Evolutionary conservation across 2,113 vertebrate genomes (phyloP).

Genomic region (Chaetodon trifascialis): DNA sequence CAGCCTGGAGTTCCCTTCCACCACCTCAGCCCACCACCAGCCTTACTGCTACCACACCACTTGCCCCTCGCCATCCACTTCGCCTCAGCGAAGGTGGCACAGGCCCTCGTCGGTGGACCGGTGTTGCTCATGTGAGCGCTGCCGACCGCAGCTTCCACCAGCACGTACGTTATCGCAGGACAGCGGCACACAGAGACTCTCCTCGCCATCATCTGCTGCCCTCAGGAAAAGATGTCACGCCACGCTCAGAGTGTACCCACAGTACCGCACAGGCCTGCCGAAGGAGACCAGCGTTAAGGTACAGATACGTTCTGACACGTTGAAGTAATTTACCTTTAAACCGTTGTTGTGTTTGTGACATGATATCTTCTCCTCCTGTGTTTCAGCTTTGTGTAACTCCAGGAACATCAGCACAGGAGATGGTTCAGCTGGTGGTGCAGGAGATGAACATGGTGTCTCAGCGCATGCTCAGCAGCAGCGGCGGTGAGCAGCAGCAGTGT

Average conservation of each 20-base stretch:
- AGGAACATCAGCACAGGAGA: conserved; percentile 86
- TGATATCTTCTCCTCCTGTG: not conserved
- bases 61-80: conserved; percentile 74
- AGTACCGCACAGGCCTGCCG: conserved; percentile 91
- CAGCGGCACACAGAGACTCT: conserved; percentile 85
- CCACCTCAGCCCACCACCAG: conserved; percentile 72
- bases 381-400: conserved; percentile 88
- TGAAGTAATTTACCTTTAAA: not conserved
- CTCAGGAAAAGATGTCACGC: conserved; percentile 82
- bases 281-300: conserved; percentile 94
- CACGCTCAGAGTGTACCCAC: conserved; percentile 88
- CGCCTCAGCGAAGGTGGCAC: conserved; percentile 77
- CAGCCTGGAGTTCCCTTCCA: conserved; percentile 90
- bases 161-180: conserved; percentile 85
- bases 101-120: conserved; percentile 87
- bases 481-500: conserved; percentile 69
- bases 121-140: conserved; percentile 75
- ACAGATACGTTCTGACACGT: not conserved
- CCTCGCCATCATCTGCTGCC: conserved; percentile 70
- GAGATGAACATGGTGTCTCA: conserved; percentile 88
- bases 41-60: conserved; percentile 77
- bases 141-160: conserved; percentile 60
- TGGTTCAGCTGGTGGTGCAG: conserved; percentile 91
- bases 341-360: not conserved
- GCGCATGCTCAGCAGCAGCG: conserved; percentile 67